phyloP scores from a whole-genome alignment of 2,888 invertebrate species.

The Eupeodes latifasciatus region DNA sequence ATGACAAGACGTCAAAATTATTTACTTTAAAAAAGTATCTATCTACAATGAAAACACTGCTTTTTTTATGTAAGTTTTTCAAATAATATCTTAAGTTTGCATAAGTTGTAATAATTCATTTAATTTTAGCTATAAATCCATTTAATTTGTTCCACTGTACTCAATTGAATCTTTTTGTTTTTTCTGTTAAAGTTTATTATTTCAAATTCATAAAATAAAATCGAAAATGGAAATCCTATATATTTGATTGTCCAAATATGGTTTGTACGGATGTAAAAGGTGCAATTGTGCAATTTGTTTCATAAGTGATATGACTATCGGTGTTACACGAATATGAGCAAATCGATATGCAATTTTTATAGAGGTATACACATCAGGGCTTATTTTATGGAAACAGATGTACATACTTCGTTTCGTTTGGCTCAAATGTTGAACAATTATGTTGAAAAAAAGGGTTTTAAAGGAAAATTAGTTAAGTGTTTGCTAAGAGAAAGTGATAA shows the following conservation, averaged over 20 bases:
- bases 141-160: not conserved
- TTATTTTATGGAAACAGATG: not conserved
- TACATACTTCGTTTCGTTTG: not conserved
- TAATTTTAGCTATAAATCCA: not conserved
- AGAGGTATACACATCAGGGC: not conserved
- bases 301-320: constrained; percentile 58
- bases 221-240: constrained; percentile 65
- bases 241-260: constrained; percentile 68
- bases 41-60: too few species aligned
- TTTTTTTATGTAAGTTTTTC: too few species aligned
- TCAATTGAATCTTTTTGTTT: not conserved
- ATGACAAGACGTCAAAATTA: too few species aligned
- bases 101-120: not conserved
- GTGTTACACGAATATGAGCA: not conserved
- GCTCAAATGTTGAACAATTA: not conserved
- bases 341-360: not conserved
- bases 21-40: too few species aligned
- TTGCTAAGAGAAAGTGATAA: not conserved
- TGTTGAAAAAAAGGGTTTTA: not conserved
- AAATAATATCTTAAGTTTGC: too few species aligned
- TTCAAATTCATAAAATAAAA: constrained; percentile 20
- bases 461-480: not conserved
- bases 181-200: not conserved
- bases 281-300: constrained; percentile 60
- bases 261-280: constrained; percentile 70